Conservation (phyloP, 2,113 vertebrate species). For the Petaurus breviceps region DNA sequence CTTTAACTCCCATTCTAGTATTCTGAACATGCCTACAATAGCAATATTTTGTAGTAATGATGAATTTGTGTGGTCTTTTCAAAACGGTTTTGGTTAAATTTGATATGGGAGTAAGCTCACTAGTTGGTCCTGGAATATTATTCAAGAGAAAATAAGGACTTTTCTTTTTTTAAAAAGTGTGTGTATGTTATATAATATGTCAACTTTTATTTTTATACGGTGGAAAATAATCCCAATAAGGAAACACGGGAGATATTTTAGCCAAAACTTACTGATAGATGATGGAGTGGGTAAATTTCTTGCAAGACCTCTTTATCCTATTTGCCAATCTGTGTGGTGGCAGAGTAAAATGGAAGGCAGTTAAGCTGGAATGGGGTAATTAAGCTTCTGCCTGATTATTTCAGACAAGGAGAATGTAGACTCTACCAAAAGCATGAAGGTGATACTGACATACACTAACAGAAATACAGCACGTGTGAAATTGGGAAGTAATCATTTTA, state of each 20-base stretch:
- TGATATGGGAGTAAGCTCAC: neutral
- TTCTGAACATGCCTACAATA: neutral
- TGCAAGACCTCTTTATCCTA: neutral
- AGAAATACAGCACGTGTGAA: neutral
- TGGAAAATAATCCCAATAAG: constrained; percentile 1
- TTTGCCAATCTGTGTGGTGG: neutral
- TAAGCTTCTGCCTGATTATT: neutral
- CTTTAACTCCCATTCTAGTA: constrained; percentile 16
- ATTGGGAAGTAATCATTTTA: neutral
- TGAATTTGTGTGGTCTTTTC: constrained; percentile 19
- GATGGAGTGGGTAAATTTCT: neutral
- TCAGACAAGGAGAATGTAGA: neutral
- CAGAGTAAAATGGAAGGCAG: neutral
- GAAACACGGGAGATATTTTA: neutral
- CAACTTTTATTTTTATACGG: constrained; percentile 35
- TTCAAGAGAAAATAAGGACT: neutral
- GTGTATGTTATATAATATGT: neutral
- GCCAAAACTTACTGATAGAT: constrained; percentile 3
- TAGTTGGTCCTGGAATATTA: constrained; percentile 30
- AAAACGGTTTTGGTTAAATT: constrained; percentile 21
- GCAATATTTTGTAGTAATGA: neutral
- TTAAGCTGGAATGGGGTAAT: neutral
- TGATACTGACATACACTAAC: neutral
- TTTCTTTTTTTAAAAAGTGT: no score
- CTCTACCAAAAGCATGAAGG: neutral